phyloP scores from a whole-genome alignment of 2,888 invertebrate genomes.

The Phortica magna region DNA sequence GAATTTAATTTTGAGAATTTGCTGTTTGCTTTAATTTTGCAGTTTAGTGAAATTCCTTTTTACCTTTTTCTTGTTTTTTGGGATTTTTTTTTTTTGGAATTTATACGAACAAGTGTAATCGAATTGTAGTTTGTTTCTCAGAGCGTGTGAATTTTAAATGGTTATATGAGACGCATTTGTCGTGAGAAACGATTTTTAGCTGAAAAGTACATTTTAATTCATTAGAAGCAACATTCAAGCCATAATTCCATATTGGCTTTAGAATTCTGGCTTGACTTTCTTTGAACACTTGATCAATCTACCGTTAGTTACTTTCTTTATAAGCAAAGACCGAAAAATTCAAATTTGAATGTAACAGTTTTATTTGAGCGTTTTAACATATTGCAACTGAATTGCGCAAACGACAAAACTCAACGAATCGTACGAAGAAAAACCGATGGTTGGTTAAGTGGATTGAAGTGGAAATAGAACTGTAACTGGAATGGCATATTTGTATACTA shows the following conservation, averaged over 20 bases:
- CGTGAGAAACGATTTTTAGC: not conserved
- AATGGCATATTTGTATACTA: not conserved
- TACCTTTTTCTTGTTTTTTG: slow-evolving; percentile 36
- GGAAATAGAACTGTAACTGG: slow-evolving; percentile 24
- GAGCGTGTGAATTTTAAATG: slow-evolving; percentile 68
- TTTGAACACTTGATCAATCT: not conserved
- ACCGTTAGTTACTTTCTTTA: not conserved
- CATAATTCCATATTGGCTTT: no score
- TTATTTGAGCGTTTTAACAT: not conserved
- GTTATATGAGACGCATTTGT: slow-evolving; percentile 53
- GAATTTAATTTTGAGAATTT: slow-evolving; percentile 29
- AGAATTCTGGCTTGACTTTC: no score
- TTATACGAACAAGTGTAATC: slow-evolving; percentile 65
- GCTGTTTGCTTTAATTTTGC: not conserved
- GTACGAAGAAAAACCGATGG: not conserved
- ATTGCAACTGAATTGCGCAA: not conserved
- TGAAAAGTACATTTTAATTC: no score
- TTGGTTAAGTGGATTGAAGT: slow-evolving; percentile 20
- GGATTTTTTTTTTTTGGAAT: slow-evolving; percentile 53
- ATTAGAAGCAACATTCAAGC: no score
- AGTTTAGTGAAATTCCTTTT: slow-evolving; percentile 23
- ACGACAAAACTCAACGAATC: not conserved
- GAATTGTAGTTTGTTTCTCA: slow-evolving; percentile 56
- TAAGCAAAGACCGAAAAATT: not conserved
- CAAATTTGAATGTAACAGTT: not conserved